A percentile compares a stretch with the other conserved stretches of the same genome.
Evolutionary conservation across 1,140 invertebrate genomes (phyloP).

Genomic region (Ectropis grisescens): DNA sequence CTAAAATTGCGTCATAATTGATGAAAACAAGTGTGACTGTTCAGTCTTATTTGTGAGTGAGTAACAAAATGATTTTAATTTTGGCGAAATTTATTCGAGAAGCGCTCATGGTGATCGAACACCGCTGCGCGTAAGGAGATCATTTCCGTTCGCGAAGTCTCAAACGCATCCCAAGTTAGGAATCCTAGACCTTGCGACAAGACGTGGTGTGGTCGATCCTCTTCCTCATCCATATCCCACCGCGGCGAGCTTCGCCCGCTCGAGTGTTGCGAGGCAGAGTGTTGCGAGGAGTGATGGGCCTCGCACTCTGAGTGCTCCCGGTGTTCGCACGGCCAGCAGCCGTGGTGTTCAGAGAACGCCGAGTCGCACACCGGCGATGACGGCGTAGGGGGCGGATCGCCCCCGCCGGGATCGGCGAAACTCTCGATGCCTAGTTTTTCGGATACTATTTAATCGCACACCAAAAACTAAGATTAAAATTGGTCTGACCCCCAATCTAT

Average conservation of each 20-base stretch:
- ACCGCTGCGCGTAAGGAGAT: too few relatives aligned
- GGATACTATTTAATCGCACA: too few relatives aligned
- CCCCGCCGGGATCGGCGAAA: constrained; percentile 54
- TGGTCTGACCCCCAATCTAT: too few relatives aligned
- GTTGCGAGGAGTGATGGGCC: constrained; percentile 17
- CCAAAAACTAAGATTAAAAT: too few relatives aligned
- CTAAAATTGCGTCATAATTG: too few relatives aligned
- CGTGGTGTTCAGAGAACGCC: constrained; percentile 69
- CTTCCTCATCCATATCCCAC: constrained; percentile 62
- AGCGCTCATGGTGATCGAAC: too few relatives aligned
- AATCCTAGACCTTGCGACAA: constrained; percentile 57
- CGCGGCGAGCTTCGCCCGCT: constrained; percentile 72
- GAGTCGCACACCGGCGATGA: constrained; percentile 62
- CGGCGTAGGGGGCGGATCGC: constrained; percentile 53
- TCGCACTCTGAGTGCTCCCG: constrained; percentile 44
- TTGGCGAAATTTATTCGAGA: too few relatives aligned
- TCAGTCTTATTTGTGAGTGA: too few relatives aligned
- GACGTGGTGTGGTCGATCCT: constrained; percentile 42
- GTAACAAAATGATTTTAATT: too few relatives aligned
- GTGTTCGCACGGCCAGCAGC: constrained; percentile 66
- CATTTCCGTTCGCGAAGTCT: too few relatives aligned
- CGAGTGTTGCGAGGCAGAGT: constrained; percentile 41
- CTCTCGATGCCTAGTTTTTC: constrained; percentile 53
- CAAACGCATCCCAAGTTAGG: too few relatives aligned
- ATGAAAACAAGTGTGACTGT: too few relatives aligned